These are phyloP conservation scores for Hypsopygia costalis DNA, from an alignment of 2,888 invertebrate genomes.

Conservation along the genomic window DNA sequence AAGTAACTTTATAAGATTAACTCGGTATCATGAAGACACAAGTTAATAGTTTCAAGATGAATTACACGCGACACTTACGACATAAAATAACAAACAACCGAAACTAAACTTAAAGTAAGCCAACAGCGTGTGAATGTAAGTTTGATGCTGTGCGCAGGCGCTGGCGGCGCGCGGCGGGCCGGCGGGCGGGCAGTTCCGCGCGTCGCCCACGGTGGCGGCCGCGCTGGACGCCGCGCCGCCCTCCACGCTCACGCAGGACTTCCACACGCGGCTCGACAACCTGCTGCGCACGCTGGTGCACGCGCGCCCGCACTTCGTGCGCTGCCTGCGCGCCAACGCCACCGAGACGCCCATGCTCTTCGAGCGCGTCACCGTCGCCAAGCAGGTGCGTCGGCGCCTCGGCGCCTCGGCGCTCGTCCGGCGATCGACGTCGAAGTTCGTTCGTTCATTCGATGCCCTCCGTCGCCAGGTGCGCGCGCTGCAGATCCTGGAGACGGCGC, in stretches of 20 bases:
- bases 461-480: slow-evolving; percentile 86
- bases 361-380: slow-evolving; percentile 90
- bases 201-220: slow-evolving; percentile 94
- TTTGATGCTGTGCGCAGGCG: too few species aligned
- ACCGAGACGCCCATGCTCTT: slow-evolving; percentile 90
- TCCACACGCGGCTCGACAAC: slow-evolving; percentile 96
- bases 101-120: too few species aligned
- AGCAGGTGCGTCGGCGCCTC: slow-evolving; percentile 78
- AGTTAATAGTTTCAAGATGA: too few species aligned
- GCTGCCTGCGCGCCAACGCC: slow-evolving; percentile 94
- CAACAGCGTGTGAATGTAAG: too few species aligned
- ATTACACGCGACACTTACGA: too few species aligned
- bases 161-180: slow-evolving; percentile 81
- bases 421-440: too few species aligned
- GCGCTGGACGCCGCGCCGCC: slow-evolving; percentile 91
- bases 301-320: slow-evolving; percentile 96
- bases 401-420: too few species aligned
- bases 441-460: too few species aligned
- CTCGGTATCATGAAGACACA: too few species aligned
- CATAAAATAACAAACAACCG: too few species aligned
- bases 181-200: slow-evolving; percentile 90
- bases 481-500: slow-evolving; percentile 95
- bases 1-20: too few species aligned
- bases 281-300: slow-evolving; percentile 94
- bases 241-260: slow-evolving; percentile 96